These are phyloP conservation scores for Coregonus sp. DNA, from an alignment of 2,797 vertebrate species.

Conservation along the genomic window DNA sequence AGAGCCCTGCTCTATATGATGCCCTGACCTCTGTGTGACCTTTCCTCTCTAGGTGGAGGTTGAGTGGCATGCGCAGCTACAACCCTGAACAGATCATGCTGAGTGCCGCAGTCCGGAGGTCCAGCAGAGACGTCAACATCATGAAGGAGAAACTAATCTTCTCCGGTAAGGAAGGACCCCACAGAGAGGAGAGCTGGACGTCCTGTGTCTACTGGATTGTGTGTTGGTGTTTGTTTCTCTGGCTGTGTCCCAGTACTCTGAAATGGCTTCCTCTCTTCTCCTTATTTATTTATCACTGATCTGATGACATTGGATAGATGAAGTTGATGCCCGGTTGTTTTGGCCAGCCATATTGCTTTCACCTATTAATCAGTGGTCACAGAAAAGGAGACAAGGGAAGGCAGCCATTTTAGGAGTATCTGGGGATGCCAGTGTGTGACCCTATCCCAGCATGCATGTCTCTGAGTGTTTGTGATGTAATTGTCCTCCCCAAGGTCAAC, in stretches of 20 bases:
- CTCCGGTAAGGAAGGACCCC: constrained; percentile 79
- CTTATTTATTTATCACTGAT: background rate
- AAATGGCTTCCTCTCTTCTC: constrained; percentile 6
- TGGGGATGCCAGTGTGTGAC: constrained; percentile 39
- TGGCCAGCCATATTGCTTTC: background rate
- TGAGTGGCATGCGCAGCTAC: constrained; percentile 90
- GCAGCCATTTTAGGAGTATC: constrained; percentile 15
- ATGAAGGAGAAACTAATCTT: constrained; percentile 99
- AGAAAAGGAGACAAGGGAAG: constrained; percentile 1
- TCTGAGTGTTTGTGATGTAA: constrained; percentile 68
- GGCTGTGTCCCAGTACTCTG: constrained; percentile 28
- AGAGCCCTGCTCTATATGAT: background rate
- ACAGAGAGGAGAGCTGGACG: background rate
- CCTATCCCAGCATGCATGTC: constrained; percentile 66
- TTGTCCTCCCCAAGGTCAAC: constrained; percentile 71
- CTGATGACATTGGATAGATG: background rate
- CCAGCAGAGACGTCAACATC: constrained; percentile 92
- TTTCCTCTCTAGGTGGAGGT: constrained; percentile 83
- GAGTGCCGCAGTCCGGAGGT: constrained; percentile 86
- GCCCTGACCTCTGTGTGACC: constrained; percentile 22
- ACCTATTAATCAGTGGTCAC: background rate
- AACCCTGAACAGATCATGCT: constrained; percentile 99
- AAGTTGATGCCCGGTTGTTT: background rate
- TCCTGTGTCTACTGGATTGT: background rate
- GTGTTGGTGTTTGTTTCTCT: constrained; percentile 7